Conservation (phyloP, 2,888 invertebrate species). For the Nymphalis urticae region DNA sequence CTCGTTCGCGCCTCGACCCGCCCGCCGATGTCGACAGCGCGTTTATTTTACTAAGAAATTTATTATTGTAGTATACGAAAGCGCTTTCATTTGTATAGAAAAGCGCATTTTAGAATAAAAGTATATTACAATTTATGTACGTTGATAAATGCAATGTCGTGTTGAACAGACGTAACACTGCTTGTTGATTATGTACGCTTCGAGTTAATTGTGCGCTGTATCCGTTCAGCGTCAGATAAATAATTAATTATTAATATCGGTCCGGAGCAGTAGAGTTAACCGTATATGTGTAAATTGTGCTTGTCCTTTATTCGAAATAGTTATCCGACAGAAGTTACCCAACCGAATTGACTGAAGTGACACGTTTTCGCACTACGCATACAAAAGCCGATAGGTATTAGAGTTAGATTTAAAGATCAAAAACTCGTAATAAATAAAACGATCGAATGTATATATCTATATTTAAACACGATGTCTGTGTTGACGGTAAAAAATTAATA, state of each 20-base stretch:
- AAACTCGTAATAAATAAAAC: too few species aligned
- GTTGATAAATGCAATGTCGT: not conserved
- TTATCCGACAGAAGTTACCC: not conserved
- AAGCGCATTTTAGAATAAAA: conserved; percentile 12
- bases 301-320: not conserved
- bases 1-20: conserved; percentile 43
- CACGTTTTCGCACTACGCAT: conserved; percentile 3
- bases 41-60: conserved; percentile 76
- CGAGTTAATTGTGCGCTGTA: too few species aligned
- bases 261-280: not conserved
- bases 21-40: conserved; percentile 67
- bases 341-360: not conserved
- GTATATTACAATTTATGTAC: not conserved
- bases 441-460: too few species aligned
- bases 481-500: too few species aligned
- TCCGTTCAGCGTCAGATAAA: not conserved
- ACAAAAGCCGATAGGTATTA: not conserved
- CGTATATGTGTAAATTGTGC: not conserved
- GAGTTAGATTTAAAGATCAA: too few species aligned
- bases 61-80: conserved; percentile 77
- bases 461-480: too few species aligned
- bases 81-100: conserved; percentile 65
- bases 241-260: not conserved
- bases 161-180: not conserved
- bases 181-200: too few species aligned